A percentile compares a stretch with the other conserved stretches of the same genome.
phyloP scores from a whole-genome alignment of 2,888 invertebrate species.

The Apamea epomidion region DNA sequence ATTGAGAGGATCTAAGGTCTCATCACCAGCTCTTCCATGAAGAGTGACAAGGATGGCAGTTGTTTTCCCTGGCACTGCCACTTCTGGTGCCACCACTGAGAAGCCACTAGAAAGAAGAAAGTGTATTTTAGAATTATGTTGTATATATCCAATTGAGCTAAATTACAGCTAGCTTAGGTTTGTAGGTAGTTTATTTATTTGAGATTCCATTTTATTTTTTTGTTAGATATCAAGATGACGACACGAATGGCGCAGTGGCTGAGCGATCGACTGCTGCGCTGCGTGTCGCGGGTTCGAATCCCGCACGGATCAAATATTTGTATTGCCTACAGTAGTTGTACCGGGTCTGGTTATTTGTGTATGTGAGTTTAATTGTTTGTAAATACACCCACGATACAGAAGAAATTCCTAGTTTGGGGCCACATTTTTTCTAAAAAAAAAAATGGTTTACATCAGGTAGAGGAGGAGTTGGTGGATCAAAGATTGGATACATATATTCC shows the following conservation, averaged over 20 bases:
- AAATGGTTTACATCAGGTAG: background rate
- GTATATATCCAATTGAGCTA: background rate
- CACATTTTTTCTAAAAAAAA: too few species aligned
- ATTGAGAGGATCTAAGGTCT: constrained; percentile 88
- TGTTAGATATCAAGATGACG: background rate
- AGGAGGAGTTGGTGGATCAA: background rate
- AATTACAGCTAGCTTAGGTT: background rate
- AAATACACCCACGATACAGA: too few species aligned
- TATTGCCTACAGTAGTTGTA: too few species aligned
- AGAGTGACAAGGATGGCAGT: constrained; percentile 92
- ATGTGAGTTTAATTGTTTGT: too few species aligned
- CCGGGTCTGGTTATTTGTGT: too few species aligned
- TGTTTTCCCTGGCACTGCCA: constrained; percentile 92
- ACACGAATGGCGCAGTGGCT: too few species aligned
- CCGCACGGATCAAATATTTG: too few species aligned
- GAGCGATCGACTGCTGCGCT: too few species aligned
- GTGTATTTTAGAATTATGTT: background rate
- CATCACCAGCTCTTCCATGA: constrained; percentile 86
- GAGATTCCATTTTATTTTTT: background rate
- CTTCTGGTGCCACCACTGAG: constrained; percentile 92
- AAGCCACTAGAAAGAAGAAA: constrained; percentile 89
- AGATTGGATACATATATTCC: background rate
- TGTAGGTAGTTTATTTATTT: background rate
- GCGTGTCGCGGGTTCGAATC: too few species aligned
- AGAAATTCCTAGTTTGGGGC: too few species aligned